Percentiles rank a stretch among this genome's conserved stretches.
These are phyloP conservation scores for Fopius arisanus DNA, from an alignment of 1,140 invertebrate genomes.

Conservation along the genomic window DNA sequence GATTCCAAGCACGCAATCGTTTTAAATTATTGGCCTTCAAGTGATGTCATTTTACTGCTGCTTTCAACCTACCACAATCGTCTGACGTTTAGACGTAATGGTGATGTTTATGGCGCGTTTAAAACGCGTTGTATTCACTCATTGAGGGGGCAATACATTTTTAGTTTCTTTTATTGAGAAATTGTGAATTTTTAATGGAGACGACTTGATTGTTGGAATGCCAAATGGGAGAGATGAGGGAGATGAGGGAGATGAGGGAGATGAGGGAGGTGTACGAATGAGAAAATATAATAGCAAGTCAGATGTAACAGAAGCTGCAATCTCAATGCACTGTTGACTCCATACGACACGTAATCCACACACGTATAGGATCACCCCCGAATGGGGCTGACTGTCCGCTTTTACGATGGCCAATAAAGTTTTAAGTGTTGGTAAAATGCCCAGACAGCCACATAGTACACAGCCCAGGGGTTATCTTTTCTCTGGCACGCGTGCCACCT, in stretches of 20 bases:
- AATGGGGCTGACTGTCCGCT: slow-evolving; percentile 61
- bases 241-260: no score
- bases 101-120: neutral
- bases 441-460: slow-evolving; percentile 8
- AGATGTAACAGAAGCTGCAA: slow-evolving; percentile 9
- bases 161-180: neutral
- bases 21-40: slow-evolving; percentile 1
- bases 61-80: slow-evolving; percentile 3
- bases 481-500: slow-evolving; percentile 20
- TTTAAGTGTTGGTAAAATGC: slow-evolving; percentile 65
- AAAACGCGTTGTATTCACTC: neutral
- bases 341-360: slow-evolving; percentile 37
- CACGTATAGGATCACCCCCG: slow-evolving; percentile 40
- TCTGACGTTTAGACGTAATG: neutral
- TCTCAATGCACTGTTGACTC: neutral
- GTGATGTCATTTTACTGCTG: neutral
- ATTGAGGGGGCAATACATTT: neutral
- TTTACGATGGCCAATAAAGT: slow-evolving; percentile 65
- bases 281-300: neutral
- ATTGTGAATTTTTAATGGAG: neutral
- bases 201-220: no score
- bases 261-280: no score
- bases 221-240: no score
- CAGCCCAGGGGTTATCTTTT: slow-evolving; percentile 17
- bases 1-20: neutral